Base-by-base conservation (phyloP, 2,113 vertebrate species). In the Taurulus bubalis region DNA sequence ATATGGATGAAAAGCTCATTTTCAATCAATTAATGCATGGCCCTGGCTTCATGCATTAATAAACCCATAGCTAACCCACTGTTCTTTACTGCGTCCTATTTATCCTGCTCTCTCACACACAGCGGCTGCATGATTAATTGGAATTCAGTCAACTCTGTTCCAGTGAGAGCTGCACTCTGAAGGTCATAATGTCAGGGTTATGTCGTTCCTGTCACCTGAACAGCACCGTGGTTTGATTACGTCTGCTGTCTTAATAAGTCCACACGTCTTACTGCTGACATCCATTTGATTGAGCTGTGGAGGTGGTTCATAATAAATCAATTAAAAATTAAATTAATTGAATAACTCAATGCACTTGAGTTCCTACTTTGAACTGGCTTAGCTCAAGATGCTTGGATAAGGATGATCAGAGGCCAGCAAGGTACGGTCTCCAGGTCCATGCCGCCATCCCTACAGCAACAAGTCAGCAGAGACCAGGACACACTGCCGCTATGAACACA, bases 1-100 rank as follows among this genome's bases (percentile, higher is more conserved):
- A 47, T 24, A 26, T 38, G n/a, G 38, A 62, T 36, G 55, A 74
- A 73, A 78, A 42, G 26, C 3, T 55, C n/a, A 59, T 73, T 66
- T 38, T n/a, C 22, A 66, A 66, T 56, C 49, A 42, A 16, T 30
- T 42, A 16, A 64, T 65, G 36, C 36, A 42, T 22, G 77, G 63
- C 55, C 36, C 55, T 28, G n/a, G 22, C 49, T 49, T 30, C 20
- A 58, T 58, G 28, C 34, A 28, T 64, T 34, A 60, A 56, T 34
- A 40, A 62, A 55, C 15, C 42, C 12, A 45, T 4, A 32, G n/a
- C 45, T 38, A 63, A 36, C 14, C 15, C 22, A 10, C 49, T 20
- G 67, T 22, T 64, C 58, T 24, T 49, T 26, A 30, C 42, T 58
- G 58, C n/a, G 28, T 45, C 11, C 22, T 58, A n/a, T 58, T 28